phyloP scores from a whole-genome alignment of 2,797 vertebrate genomes.

The Amblyraja radiata region DNA sequence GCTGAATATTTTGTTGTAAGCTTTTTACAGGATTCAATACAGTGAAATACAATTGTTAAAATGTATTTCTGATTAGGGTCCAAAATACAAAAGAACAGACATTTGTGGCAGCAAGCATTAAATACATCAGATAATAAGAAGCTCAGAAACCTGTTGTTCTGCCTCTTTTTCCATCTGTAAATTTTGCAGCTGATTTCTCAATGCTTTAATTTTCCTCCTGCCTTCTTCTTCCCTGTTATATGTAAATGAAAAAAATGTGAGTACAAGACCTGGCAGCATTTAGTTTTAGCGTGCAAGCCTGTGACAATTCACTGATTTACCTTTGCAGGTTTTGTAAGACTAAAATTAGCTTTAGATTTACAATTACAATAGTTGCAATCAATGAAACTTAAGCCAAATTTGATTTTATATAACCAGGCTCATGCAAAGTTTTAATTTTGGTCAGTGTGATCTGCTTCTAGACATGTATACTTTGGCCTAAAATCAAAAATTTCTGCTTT shows the following conservation, averaged over 20 bases:
- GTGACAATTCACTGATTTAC: not conserved
- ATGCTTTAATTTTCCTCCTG: conserved; percentile 52
- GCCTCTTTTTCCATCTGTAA: conserved; percentile 57
- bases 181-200: conserved; percentile 61
- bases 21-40: not conserved
- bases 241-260: not conserved
- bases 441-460: not conserved
- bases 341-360: not conserved
- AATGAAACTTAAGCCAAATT: not conserved
- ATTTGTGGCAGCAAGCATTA: not conserved
- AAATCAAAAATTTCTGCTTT: not conserved
- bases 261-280: not conserved
- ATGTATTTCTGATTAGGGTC: not conserved
- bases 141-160: conserved; percentile 60
- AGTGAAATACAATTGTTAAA: not conserved
- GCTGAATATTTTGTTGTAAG: not conserved
- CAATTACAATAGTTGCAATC: not conserved
- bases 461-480: not conserved
- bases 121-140: conserved; percentile 16
- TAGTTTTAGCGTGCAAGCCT: not conserved
- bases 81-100: not conserved
- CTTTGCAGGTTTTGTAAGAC: not conserved
- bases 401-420: not conserved
- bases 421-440: not conserved
- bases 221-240: conserved; percentile 61